Evolutionary conservation across 2,888 invertebrate genomes (phyloP).

Genomic region (Meliscaeva auricollis): DNA sequence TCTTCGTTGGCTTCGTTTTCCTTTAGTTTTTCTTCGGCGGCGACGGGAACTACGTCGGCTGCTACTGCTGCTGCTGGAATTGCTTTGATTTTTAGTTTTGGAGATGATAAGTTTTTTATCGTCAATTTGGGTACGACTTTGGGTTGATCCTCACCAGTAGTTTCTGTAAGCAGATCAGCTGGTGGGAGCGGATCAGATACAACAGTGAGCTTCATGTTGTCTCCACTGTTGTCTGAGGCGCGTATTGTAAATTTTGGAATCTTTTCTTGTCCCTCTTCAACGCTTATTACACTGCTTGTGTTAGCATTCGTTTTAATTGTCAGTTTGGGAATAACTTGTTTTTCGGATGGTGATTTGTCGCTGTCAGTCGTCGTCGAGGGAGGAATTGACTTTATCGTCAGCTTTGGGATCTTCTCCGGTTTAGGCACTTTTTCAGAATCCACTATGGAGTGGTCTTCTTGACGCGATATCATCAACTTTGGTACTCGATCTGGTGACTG

Average conservation of each 20-base stretch:
- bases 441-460: constrained; percentile 76
- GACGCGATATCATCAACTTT: constrained; percentile 83
- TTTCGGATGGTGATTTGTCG: constrained; percentile 73
- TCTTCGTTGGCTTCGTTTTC: constrained; percentile 68
- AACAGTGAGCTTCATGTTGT: constrained; percentile 75
- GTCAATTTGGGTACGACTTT: constrained; percentile 83
- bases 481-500: constrained; percentile 79
- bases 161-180: constrained; percentile 40
- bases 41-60: constrained; percentile 63
- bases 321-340: constrained; percentile 80
- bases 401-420: constrained; percentile 85
- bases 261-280: constrained; percentile 77
- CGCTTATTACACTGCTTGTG: constrained; percentile 25
- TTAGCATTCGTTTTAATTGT: constrained; percentile 79
- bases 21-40: constrained; percentile 77
- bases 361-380: constrained; percentile 84
- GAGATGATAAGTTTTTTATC: constrained; percentile 82
- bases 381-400: constrained; percentile 85
- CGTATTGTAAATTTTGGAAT: constrained; percentile 81
- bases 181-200: constrained; percentile 62
- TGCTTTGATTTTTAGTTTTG: constrained; percentile 85
- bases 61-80: constrained; percentile 74
- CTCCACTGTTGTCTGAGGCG: constrained; percentile 78
- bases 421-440: constrained; percentile 82
- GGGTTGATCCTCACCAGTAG: constrained; percentile 66